A percentile compares a stretch with the other conserved stretches of the same genome.
Conservation (phyloP, 2,797 vertebrate genomes). For the Phaenicophaeus curvirostris region DNA sequence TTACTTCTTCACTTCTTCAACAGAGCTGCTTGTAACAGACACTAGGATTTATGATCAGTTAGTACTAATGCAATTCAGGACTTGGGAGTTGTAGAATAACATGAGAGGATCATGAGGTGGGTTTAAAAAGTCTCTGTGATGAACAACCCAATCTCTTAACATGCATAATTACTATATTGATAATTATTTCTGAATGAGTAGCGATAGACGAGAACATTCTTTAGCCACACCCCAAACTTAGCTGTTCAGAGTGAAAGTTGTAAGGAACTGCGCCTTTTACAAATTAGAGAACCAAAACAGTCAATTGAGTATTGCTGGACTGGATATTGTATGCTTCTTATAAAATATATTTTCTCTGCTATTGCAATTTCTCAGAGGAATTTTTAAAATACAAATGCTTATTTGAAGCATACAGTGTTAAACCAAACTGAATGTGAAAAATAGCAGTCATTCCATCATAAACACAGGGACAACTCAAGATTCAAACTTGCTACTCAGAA, state of each 20-base stretch:
- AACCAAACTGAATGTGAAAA: neutral
- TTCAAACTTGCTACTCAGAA: neutral
- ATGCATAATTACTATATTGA: neutral
- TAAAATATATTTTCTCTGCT: neutral
- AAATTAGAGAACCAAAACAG: neutral
- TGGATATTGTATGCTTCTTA: neutral
- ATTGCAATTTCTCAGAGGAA: neutral
- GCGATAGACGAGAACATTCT: neutral
- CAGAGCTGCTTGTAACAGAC: neutral
- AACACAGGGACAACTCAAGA: neutral
- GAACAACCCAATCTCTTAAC: neutral
- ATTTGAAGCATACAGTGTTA: neutral
- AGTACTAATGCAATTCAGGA: neutral
- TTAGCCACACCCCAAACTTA: neutral
- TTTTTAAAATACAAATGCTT: neutral
- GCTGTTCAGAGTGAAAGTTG: neutral
- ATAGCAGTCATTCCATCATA: neutral
- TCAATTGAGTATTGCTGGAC: neutral
- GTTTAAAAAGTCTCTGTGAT: slow-evolving; percentile 9
- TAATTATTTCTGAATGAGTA: slow-evolving; percentile 5
- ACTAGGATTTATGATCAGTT: neutral
- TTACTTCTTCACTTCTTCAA: neutral
- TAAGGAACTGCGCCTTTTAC: neutral
- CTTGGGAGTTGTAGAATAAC: neutral
- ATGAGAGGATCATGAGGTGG: neutral